Evolutionary conservation across 2,113 vertebrate genomes (phyloP).

Genomic region (Dipodomys merriami): DNA sequence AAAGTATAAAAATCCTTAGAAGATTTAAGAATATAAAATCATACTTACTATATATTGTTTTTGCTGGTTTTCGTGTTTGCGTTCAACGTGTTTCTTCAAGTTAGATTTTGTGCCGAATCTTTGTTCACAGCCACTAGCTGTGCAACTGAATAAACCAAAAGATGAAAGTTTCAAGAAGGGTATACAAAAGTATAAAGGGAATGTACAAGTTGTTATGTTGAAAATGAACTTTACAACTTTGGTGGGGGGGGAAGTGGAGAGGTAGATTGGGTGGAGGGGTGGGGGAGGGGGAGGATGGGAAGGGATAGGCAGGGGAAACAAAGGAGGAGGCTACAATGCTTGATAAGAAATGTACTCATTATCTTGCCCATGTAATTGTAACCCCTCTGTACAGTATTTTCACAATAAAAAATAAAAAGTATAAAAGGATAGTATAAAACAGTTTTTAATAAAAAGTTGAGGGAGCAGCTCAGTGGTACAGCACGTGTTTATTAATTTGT

Average conservation of each 20-base stretch:
- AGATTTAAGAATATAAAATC: neutral
- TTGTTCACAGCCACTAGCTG: slow-evolving; percentile 86
- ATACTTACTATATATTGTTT: slow-evolving; percentile 88
- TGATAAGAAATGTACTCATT: too few species aligned
- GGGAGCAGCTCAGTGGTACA: neutral
- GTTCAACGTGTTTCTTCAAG: slow-evolving; percentile 91
- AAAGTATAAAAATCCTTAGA: neutral
- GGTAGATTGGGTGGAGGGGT: too few species aligned
- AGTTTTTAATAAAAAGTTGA: neutral
- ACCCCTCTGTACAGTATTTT: too few species aligned
- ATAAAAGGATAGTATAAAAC: neutral
- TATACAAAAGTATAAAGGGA: too few species aligned
- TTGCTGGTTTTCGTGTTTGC: slow-evolving; percentile 88
- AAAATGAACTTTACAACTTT: too few species aligned
- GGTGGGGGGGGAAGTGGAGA: too few species aligned
- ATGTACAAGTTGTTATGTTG: too few species aligned
- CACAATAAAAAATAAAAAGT: too few species aligned
- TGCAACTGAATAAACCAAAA: slow-evolving; percentile 73
- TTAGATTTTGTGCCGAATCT: slow-evolving; percentile 89
- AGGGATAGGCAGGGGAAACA: too few species aligned
- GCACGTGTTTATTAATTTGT: neutral
- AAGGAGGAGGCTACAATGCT: too few species aligned
- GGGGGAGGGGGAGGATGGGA: too few species aligned
- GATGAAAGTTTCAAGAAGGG: neutral
- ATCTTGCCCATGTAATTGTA: too few species aligned